Percentiles rank a stretch among this genome's conserved stretches.
Conservation (phyloP, 1,140 invertebrate species). For the Nephila pilipes region DNA sequence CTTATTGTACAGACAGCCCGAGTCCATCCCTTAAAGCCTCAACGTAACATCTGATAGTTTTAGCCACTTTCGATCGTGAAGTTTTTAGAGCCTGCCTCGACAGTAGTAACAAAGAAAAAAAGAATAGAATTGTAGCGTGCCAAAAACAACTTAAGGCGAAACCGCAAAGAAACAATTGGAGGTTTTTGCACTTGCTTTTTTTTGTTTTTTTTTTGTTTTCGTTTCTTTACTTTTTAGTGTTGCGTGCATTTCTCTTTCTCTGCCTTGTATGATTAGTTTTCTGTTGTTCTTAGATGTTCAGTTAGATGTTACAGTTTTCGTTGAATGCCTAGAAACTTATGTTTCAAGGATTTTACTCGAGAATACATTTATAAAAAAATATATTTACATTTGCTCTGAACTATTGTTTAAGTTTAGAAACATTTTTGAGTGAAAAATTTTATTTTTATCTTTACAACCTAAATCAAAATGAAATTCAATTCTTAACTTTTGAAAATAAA, state of each 20-base stretch:
- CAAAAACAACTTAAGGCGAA: conserved; percentile 53
- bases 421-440: no score
- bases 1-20: conserved; percentile 1
- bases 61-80: conserved; percentile 65
- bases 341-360: no score
- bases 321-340: neutral
- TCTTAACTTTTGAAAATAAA: no score
- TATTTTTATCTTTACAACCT: no score
- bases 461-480: no score
- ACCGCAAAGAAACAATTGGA: conserved; percentile 55
- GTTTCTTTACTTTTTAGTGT: conserved; percentile 7
- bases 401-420: neutral
- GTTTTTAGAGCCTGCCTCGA: conserved; percentile 44
- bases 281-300: neutral
- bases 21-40: conserved; percentile 28
- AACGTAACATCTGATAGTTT: conserved; percentile 49
- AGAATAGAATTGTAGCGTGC: conserved; percentile 30
- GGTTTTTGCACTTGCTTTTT: conserved; percentile 28
- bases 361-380: no score
- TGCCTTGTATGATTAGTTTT: conserved; percentile 23
- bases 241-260: neutral
- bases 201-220: conserved; percentile 41
- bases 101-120: neutral
- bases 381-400: neutral
- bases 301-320: neutral